Evolutionary conservation across 2,113 vertebrate species (phyloP).

Genomic region (Trogon surrucura): DNA sequence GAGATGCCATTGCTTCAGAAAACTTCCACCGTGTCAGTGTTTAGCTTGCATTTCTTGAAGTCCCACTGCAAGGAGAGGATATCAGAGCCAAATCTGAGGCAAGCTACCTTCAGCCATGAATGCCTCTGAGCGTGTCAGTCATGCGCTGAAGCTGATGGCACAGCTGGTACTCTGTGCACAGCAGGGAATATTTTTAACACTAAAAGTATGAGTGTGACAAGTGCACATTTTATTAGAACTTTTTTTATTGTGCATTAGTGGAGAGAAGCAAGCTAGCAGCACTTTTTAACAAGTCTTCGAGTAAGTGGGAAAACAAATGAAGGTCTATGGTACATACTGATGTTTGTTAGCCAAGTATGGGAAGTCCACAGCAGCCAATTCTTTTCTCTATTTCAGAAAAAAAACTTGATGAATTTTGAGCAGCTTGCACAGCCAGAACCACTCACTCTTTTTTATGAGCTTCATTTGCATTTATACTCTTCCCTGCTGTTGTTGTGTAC

Average conservation of each 20-base stretch:
- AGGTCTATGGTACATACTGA: background rate
- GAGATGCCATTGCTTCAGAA: background rate
- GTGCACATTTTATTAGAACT: constrained; percentile 68
- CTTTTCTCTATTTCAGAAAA: background rate
- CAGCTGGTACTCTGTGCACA: constrained; percentile 58
- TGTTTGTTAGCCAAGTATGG: background rate
- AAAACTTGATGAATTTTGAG: constrained; percentile 36
- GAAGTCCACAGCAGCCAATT: background rate
- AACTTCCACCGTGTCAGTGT: background rate
- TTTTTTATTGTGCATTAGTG: constrained; percentile 23
- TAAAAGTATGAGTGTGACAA: constrained; percentile 60
- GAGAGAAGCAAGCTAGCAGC: background rate
- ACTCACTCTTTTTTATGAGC: constrained; percentile 71
- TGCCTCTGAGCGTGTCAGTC: constrained; percentile 42
- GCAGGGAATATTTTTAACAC: constrained; percentile 59
- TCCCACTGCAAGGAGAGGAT: background rate
- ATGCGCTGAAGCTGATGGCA: constrained; percentile 28
- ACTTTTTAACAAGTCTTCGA: constrained; percentile 24
- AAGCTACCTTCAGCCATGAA: background rate
- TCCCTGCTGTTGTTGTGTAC: constrained; percentile 70
- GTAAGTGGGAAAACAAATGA: constrained; percentile 11
- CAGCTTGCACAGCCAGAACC: constrained; percentile 61
- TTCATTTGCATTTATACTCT: constrained; percentile 73
- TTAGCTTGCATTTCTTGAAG: background rate
- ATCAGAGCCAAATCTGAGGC: constrained; percentile 10